A percentile compares a stretch with the other conserved stretches of the same genome.
Conservation (phyloP, 1,140 invertebrate genomes). For the Caenorhabditis latens region DNA sequence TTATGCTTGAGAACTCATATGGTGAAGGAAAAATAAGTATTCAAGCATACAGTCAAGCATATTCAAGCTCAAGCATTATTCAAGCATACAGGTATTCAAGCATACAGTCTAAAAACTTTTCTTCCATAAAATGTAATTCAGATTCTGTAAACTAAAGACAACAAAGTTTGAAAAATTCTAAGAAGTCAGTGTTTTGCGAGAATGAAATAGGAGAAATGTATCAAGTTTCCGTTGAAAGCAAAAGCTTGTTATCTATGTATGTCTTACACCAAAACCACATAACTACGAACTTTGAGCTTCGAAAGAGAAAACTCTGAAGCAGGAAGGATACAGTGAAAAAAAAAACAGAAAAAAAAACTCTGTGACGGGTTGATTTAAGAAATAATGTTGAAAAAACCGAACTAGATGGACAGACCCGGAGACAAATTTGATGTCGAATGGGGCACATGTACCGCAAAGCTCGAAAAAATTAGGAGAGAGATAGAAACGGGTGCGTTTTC, state of each 20-base stretch:
- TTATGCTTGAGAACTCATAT: no score
- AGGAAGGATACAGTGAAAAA: neutral
- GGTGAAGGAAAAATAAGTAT: no score
- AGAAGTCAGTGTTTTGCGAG: neutral
- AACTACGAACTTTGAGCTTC: constrained; percentile 28
- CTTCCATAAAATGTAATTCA: no score
- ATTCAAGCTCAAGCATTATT: no score
- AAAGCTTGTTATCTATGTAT: constrained; percentile 43
- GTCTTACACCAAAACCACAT: neutral
- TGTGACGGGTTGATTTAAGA: constrained; percentile 23
- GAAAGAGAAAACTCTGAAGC: neutral
- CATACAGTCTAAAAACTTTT: no score
- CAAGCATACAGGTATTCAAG: no score
- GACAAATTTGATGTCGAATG: neutral
- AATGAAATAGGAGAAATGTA: constrained; percentile 15
- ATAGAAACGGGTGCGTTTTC: constrained; percentile 45
- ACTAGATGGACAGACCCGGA: neutral
- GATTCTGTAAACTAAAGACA: no score
- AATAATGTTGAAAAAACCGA: constrained; percentile 7
- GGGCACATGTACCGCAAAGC: constrained; percentile 9
- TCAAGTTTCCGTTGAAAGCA: constrained; percentile 13
- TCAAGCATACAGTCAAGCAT: no score
- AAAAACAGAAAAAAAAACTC: constrained; percentile 3
- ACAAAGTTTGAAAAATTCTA: no score
- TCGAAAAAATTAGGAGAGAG: constrained; percentile 49